phyloP scores from a whole-genome alignment of 2,888 invertebrate genomes.

The Stegana nigrithorax region DNA sequence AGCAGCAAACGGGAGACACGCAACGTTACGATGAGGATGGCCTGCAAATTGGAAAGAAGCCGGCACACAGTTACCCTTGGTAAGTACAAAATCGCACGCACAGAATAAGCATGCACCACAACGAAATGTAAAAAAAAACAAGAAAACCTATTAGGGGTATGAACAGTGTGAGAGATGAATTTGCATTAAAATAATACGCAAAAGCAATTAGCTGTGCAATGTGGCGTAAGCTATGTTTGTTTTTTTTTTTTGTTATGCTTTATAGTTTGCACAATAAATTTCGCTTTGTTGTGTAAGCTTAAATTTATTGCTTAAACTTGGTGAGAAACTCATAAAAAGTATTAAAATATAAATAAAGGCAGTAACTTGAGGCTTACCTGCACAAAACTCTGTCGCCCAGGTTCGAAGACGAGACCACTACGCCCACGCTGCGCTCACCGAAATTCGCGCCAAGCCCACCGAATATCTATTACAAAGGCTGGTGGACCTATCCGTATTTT shows the following conservation, averaged over 20 bases:
- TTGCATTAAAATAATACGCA: neutral
- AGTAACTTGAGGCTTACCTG: neutral
- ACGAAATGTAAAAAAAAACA: neutral
- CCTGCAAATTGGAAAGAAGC: constrained; percentile 74
- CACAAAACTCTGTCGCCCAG: constrained; percentile 47
- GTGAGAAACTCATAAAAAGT: neutral
- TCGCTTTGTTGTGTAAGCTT: too few relatives aligned
- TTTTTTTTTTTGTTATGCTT: neutral
- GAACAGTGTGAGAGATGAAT: neutral
- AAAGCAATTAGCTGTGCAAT: constrained; percentile 10
- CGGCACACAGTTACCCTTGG: constrained; percentile 80
- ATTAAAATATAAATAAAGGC: too few relatives aligned
- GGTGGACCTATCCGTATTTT: constrained; percentile 92
- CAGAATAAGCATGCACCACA: neutral
- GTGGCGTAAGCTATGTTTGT: neutral
- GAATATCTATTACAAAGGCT: constrained; percentile 76
- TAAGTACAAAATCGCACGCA: constrained; percentile 56
- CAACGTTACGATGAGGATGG: constrained; percentile 72
- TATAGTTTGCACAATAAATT: neutral
- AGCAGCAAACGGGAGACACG: constrained; percentile 64
- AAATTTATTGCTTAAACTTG: neutral
- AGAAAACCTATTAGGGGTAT: neutral
- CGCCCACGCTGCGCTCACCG: constrained; percentile 72
- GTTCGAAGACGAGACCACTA: constrained; percentile 74
- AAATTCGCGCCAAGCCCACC: constrained; percentile 75